These are phyloP conservation scores for Hyalella azteca DNA, from an alignment of 2,888 invertebrate genomes.

Conservation along the genomic window DNA sequence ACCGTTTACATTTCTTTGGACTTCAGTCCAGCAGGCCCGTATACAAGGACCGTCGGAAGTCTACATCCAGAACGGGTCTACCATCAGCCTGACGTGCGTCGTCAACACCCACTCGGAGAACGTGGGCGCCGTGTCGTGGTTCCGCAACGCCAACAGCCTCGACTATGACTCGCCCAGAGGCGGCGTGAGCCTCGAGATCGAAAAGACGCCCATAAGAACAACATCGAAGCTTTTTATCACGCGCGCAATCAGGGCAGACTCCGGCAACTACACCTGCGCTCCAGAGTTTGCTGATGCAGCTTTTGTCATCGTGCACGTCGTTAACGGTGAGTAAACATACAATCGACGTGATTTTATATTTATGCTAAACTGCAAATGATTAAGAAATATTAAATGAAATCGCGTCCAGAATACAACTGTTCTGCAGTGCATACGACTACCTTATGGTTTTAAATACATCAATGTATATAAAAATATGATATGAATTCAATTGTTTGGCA, in stretches of 20 bases:
- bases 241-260: constrained; percentile 56
- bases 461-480: too few relatives aligned
- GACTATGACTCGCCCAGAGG: constrained; percentile 59
- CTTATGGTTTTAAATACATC: too few relatives aligned
- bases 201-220: constrained; percentile 60
- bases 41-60: constrained; percentile 47
- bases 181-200: constrained; percentile 60
- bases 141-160: constrained; percentile 40
- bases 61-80: constrained; percentile 51
- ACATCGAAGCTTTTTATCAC: constrained; percentile 60
- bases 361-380: too few relatives aligned
- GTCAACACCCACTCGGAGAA: constrained; percentile 55
- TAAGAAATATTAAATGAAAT: too few relatives aligned
- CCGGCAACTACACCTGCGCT: constrained; percentile 61
- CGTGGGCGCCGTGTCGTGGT: constrained; percentile 55
- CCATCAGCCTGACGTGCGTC: constrained; percentile 49
- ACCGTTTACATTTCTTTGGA: neutral
- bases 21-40: constrained; percentile 51
- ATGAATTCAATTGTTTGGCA: too few relatives aligned
- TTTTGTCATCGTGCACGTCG: constrained; percentile 61
- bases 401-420: too few relatives aligned
- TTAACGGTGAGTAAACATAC: constrained; percentile 61
- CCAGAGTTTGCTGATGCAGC: constrained; percentile 61
- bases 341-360: too few relatives aligned
- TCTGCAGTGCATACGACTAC: too few relatives aligned